Conservation (phyloP, 1,140 invertebrate genomes). For the Bombus waltoni region DNA sequence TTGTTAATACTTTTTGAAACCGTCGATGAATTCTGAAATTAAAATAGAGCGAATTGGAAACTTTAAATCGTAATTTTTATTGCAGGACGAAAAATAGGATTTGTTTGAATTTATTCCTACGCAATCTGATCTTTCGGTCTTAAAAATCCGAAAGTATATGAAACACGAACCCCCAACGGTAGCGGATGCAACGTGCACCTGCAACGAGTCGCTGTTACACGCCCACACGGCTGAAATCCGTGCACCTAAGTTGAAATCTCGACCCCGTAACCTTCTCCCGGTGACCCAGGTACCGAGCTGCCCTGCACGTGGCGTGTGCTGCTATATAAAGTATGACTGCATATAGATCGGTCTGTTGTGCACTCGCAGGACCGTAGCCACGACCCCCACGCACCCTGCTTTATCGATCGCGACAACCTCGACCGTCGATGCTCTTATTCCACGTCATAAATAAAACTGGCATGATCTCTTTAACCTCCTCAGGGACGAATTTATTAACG, state of each 20-base stretch:
- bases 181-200: slow-evolving; percentile 31
- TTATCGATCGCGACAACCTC: slow-evolving; percentile 55
- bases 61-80: no score
- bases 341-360: slow-evolving; percentile 63
- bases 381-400: slow-evolving; percentile 21
- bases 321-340: slow-evolving; percentile 70
- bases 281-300: slow-evolving; percentile 68
- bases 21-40: not conserved
- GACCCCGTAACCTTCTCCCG: slow-evolving; percentile 72
- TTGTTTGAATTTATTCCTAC: no score
- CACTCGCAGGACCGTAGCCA: slow-evolving; percentile 56
- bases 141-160: not conserved
- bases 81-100: no score
- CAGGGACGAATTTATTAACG: not conserved
- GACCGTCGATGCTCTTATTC: not conserved
- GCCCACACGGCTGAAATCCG: slow-evolving; percentile 52
- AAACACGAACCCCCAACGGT: not conserved
- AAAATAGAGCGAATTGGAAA: not conserved
- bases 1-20: not conserved
- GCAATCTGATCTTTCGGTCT: no score
- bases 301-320: slow-evolving; percentile 55
- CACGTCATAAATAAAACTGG: not conserved
- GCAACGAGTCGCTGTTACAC: slow-evolving; percentile 22
- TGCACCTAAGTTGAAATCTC: slow-evolving; percentile 62
- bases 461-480: not conserved